Evolutionary conservation across 1,140 invertebrate genomes (phyloP), one percentile per base, ranked within the genome.

Genomic region (Tetramorium alpestre): DNA sequence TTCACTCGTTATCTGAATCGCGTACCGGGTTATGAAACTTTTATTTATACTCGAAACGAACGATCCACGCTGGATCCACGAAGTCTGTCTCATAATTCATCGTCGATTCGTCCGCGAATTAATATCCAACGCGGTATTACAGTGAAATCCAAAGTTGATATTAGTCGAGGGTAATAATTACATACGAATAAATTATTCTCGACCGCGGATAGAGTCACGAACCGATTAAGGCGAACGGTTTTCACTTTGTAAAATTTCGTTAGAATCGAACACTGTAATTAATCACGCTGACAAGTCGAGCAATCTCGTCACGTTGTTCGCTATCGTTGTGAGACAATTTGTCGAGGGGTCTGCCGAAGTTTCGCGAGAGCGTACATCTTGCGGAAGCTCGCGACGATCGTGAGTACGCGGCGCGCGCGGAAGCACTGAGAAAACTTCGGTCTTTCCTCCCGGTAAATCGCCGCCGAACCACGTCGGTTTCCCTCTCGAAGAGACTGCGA

Each of bases 381-480:
- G 51, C 33, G 81, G 22, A 41, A 47, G 33, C 49, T 13, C 70
- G 44, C 70, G 81, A 11, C 56, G 70, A 76, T 62, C 64, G 22
- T 62, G 64, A 81, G 78, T 58, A 51, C 49, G 41, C 78, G 78
- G 7, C 49, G 65, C 38, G 65, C 78, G 78, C 64, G 78, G 38
- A 81, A 81, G 51, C 51, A 81, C 78, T 81, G 78, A 81, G 78
- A 51, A 81, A 81, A 76, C 56, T 77, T 76, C 28, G 56, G 72
- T 76, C 81, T 28, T 65, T 85, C 70, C 81, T 49, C 54, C 70
- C n/a, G 54, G 10, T 22, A 76, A 51, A 73, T 73, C 47, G 72
- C 58, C 77, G 28, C n/a, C 44, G 69, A 84, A 84, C 51, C 80
- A 3, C 60, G n/a, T 47, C 51, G 38, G 65, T 65, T 81, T 70